Evolutionary conservation across 2,797 vertebrate species (phyloP).

Genomic region (Ammospiza maritima): DNA sequence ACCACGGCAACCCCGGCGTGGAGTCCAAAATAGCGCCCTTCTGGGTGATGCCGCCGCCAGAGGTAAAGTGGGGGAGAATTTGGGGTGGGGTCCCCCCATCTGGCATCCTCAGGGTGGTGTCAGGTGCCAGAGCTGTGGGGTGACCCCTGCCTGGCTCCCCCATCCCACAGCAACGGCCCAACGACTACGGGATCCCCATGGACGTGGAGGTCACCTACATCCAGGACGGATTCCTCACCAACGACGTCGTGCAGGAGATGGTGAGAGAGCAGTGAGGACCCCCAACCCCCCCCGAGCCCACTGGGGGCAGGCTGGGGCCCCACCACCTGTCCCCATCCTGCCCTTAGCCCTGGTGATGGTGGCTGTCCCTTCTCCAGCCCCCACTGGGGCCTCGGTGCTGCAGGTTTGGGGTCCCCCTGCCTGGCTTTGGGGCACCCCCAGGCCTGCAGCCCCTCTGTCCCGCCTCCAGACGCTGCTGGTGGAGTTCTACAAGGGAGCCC

Average conservation of each 20-base stretch:
- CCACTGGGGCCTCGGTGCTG: accelerated
- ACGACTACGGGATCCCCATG: constrained; percentile 95
- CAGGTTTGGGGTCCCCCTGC: neutral
- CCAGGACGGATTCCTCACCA: constrained; percentile 96
- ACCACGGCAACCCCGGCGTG: constrained; percentile 87
- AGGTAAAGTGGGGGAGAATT: constrained; percentile 57
- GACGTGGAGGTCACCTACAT: constrained; percentile 95
- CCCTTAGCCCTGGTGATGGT: neutral
- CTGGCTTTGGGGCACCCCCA: accelerated
- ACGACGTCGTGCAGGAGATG: constrained; percentile 96
- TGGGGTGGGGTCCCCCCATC: neutral
- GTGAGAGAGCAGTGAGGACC: constrained; percentile 66
- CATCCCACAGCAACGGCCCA: constrained; percentile 87
- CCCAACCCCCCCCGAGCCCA: accelerated
- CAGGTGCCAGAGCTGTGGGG: neutral
- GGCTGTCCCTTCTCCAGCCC: neutral
- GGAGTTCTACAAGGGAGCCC: constrained; percentile 91
- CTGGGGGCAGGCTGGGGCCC: accelerated
- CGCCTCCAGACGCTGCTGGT: constrained; percentile 87
- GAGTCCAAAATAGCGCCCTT: constrained; percentile 94
- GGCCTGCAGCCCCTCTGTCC: neutral
- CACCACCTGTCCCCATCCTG: accelerated
- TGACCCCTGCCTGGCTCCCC: neutral
- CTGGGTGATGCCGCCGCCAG: constrained; percentile 95
- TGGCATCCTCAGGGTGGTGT: neutral